Base-by-base conservation (phyloP, 2,797 vertebrate genomes). In the Gorsachius magnificus region DNA sequence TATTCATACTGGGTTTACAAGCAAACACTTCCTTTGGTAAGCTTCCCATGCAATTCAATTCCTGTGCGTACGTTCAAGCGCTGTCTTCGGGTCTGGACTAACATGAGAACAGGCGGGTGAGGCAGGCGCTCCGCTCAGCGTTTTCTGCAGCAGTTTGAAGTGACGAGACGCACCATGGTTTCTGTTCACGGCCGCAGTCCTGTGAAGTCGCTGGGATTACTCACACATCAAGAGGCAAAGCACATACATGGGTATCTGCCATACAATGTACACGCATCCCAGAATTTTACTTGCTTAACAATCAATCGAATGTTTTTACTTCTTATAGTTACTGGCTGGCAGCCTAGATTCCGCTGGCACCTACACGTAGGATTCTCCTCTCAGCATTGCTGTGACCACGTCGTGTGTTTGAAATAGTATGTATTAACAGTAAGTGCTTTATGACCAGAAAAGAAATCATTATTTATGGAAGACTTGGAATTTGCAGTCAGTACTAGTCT, bases 11-110 rank as follows among this genome's bases (percentile, higher is more conserved):
- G 93, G 92, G 87, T 95, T 96, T 94, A 95, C 93, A 90, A 95
- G 95, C 95, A 91, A 84, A 87, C 94, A 87, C 93, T 97, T 97
- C 95, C 94, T 92, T 94, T 96, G 93, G 92, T 94, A 82, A 96
- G 90, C 89, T 91, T 87, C 96, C 93, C 90, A 33, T 95, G 92
- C 75, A 83, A 85, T 86, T 91, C 79, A 86, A 75, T 93, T 95
- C 61, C 91, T 84, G 74, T 35, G 68, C 5, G 3, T 89, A 87
- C 89, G 92, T 90, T 94, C 90, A 80, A 76, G 51, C 63, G 33
- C 87, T 48, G 45, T 75, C 76, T 80, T 78, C 9, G 16, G 61
- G 81, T 85, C 82, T 74, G 94, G 78, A 75, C 90, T 85, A 66
- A 87, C 65, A 94, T 75, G 78, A 83, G 65, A 93, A 80, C 13